Percentiles rank a stretch among this genome's conserved stretches.
These are phyloP conservation scores for Mystacornis crossleyi DNA, from an alignment of 2,113 vertebrate genomes.

Conservation along the genomic window DNA sequence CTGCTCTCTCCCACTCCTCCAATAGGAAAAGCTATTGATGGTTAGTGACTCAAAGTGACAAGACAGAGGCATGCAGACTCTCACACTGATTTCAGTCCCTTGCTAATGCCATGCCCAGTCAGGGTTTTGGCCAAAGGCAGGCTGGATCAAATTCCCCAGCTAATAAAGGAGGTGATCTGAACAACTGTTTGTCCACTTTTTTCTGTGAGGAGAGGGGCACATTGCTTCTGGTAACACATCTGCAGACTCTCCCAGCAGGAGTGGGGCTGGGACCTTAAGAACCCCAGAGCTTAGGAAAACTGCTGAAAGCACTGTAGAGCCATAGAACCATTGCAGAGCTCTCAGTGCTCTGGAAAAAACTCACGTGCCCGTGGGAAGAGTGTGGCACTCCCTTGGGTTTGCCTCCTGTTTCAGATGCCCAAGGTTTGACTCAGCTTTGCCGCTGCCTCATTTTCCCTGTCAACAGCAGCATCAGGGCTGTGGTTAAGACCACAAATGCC, in stretches of 20 bases:
- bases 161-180: background rate
- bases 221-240: background rate
- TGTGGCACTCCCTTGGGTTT: background rate
- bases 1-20: background rate
- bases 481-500: background rate
- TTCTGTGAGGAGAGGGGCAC: background rate
- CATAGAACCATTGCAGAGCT: background rate
- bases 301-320: background rate
- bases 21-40: background rate
- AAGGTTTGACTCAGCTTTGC: background rate
- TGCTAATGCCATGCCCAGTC: background rate
- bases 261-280: background rate
- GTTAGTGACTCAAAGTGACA: background rate
- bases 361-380: background rate
- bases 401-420: background rate
- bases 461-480: background rate
- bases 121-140: background rate
- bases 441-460: background rate
- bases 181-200: accelerated
- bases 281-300: background rate
- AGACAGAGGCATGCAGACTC: background rate
- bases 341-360: background rate
- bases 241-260: background rate
- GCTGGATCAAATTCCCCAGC: background rate
- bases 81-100: background rate